A percentile compares a stretch with the other conserved stretches of the same genome.
Conservation (phyloP, 2,888 invertebrate species). For the Standfussiana lucernea region DNA sequence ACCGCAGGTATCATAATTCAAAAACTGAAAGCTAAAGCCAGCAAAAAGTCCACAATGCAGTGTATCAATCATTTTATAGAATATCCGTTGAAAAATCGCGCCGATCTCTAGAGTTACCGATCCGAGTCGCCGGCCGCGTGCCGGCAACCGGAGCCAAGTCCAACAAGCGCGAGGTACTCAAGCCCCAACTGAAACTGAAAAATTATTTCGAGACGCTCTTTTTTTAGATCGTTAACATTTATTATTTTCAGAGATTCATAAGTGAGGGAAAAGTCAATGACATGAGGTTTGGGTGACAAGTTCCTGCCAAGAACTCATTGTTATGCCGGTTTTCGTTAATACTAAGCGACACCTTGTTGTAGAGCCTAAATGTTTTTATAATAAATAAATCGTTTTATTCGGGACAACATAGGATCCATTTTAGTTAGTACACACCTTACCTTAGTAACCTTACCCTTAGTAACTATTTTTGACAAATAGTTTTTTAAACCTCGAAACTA, state of each 20-base stretch:
- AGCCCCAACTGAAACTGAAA: constrained; percentile 50
- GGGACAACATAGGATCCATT: no score
- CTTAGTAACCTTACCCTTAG: no score
- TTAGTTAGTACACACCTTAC: no score
- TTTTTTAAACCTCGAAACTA: background rate
- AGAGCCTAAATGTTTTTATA: background rate
- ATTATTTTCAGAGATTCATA: constrained; percentile 40
- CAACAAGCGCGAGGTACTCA: constrained; percentile 55
- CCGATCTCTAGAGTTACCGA: constrained; percentile 11
- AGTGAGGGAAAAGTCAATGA: background rate
- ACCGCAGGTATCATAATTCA: background rate
- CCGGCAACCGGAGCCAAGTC: constrained; percentile 45
- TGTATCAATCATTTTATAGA: constrained; percentile 57
- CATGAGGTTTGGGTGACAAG: background rate
- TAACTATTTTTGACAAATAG: no score
- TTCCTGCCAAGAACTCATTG: background rate
- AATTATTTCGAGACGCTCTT: constrained; percentile 35
- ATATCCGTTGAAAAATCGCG: constrained; percentile 38
- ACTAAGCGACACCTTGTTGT: background rate
- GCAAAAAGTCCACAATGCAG: constrained; percentile 19
- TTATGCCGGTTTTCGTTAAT: background rate
- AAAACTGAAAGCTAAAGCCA: constrained; percentile 6
- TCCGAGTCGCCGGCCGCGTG: constrained; percentile 10
- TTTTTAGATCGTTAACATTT: constrained; percentile 38
- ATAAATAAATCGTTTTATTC: no score